Percentiles rank a stretch among this genome's conserved stretches.
Conservation (phyloP, 2,113 vertebrate genomes). For the Aspidoscelis tigris region DNA sequence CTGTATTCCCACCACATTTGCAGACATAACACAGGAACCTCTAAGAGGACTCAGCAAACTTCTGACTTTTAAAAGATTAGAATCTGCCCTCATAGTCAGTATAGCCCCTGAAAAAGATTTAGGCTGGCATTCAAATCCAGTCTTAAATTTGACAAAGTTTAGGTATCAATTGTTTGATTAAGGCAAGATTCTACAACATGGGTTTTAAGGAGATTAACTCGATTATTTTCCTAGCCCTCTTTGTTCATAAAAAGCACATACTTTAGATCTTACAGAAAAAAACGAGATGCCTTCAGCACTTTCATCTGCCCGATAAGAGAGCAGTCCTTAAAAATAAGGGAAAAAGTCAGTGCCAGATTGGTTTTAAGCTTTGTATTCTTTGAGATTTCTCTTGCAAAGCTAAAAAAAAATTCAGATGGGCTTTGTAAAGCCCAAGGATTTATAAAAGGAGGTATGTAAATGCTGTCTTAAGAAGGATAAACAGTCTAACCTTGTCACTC, state of each 20-base stretch:
- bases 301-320: constrained; percentile 10
- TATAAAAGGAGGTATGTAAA: not conserved
- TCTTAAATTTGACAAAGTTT: constrained; percentile 4
- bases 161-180: constrained; percentile 8
- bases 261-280: not conserved
- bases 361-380: constrained; percentile 10
- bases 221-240: constrained; percentile 3
- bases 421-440: not conserved
- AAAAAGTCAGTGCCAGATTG: not conserved
- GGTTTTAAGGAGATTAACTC: constrained; percentile 6
- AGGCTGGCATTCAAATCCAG: not conserved
- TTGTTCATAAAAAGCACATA: not conserved
- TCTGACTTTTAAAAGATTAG: not conserved
- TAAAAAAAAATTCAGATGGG: not conserved
- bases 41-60: not conserved
- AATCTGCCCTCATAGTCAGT: not conserved
- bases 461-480: constrained; percentile 11
- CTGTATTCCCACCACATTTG: not conserved
- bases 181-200: not conserved
- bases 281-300: constrained; percentile 12
- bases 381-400: constrained; percentile 24
- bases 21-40: not conserved
- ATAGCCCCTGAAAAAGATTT: not conserved
- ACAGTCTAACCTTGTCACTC: constrained; percentile 34
- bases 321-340: constrained; percentile 20